These are phyloP conservation scores for Oreohelix idahoensis DNA, from an alignment of 1,140 invertebrate genomes.

Conservation along the genomic window DNA sequence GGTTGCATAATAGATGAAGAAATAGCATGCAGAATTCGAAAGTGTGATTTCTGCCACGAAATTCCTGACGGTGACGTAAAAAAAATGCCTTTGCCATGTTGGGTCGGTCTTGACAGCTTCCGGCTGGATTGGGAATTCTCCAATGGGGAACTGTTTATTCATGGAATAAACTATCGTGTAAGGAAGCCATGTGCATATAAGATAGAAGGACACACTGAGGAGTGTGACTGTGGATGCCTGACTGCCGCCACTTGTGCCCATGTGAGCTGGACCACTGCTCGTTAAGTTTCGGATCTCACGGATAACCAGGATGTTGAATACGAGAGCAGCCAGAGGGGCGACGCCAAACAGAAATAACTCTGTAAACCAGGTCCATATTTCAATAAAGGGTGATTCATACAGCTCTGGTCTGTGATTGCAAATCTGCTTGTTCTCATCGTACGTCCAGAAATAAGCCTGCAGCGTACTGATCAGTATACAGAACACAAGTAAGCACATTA, in stretches of 20 bases:
- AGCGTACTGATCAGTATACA: slow-evolving; percentile 56
- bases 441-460: too few species aligned
- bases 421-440: slow-evolving; percentile 38
- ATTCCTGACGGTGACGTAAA: slow-evolving; percentile 60
- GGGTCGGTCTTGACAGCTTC: slow-evolving; percentile 47
- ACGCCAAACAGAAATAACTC: slow-evolving; percentile 65
- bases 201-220: slow-evolving; percentile 69
- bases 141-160: slow-evolving; percentile 48
- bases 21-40: slow-evolving; percentile 70
- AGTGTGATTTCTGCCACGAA: slow-evolving; percentile 65
- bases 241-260: slow-evolving; percentile 25
- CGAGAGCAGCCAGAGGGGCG: slow-evolving; percentile 62
- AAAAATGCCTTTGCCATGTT: slow-evolving; percentile 60
- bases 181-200: slow-evolving; percentile 67
- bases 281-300: slow-evolving; percentile 61
- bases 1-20: slow-evolving; percentile 69
- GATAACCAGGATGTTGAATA: slow-evolving; percentile 69
- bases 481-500: slow-evolving; percentile 44
- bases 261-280: slow-evolving; percentile 48
- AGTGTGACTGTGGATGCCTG: slow-evolving; percentile 67
- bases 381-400: too few species aligned
- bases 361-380: slow-evolving; percentile 66
- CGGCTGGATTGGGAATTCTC: slow-evolving; percentile 35
- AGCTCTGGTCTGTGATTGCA: slow-evolving; percentile 49
- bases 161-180: slow-evolving; percentile 65